These are phyloP conservation scores for Rachycentron canadum DNA, from an alignment of 2,797 vertebrate species.

Conservation along the genomic window DNA sequence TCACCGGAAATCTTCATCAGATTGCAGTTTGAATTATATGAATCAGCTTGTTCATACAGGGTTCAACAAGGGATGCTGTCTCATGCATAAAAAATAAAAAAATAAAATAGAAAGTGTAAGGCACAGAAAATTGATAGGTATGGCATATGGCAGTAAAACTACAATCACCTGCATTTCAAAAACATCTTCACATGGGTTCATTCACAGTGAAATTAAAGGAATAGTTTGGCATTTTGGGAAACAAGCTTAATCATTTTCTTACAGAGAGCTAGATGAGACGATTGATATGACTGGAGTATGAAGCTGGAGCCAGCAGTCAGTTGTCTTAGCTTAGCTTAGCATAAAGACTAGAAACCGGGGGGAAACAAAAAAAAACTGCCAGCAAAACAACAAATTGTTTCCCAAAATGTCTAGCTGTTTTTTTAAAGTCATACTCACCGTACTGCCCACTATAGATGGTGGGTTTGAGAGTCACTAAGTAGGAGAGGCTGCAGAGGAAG, in stretches of 20 bases:
- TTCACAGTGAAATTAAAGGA: constrained; percentile 35
- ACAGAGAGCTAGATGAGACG: neutral
- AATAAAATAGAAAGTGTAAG: constrained; percentile 60
- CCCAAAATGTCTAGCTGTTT: constrained; percentile 22
- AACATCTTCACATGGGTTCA: constrained; percentile 16
- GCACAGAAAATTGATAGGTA: constrained; percentile 72
- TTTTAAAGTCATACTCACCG: neutral
- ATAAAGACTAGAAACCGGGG: neutral
- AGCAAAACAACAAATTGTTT: constrained; percentile 16
- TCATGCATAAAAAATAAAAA: constrained; percentile 48
- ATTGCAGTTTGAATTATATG: constrained; percentile 5
- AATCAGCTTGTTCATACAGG: constrained; percentile 27
- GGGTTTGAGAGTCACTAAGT: constrained; percentile 27
- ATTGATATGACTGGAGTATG: neutral
- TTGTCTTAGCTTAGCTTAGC: constrained; percentile 14
- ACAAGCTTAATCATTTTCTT: neutral
- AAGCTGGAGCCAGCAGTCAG: neutral
- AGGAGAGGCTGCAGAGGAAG: constrained; percentile 38
- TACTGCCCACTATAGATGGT: constrained; percentile 10
- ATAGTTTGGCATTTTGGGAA: constrained; percentile 31
- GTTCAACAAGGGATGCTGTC: constrained; percentile 26
- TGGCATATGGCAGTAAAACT: constrained; percentile 64
- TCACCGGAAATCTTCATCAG: constrained; percentile 22
- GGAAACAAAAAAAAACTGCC: neutral
- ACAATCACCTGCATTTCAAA: constrained; percentile 48